Evolutionary conservation across 2,888 invertebrate genomes (phyloP), one percentile per base, ranked within the genome.

Genomic region (Belgica antarctica): DNA sequence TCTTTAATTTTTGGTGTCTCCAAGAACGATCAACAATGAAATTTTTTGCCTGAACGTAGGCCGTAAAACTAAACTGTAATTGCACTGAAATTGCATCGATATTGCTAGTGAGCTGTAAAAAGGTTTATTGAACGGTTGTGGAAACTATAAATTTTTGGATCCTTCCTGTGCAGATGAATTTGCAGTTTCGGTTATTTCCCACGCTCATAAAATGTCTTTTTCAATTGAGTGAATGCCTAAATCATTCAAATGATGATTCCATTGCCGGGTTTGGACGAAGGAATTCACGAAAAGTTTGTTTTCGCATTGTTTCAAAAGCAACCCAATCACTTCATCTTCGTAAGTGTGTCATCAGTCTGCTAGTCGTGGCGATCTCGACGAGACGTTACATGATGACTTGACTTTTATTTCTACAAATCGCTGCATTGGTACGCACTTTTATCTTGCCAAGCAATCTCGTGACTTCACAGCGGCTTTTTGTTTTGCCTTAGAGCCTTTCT

Each of bases 361-460:
- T n/a, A n/a, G n/a, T n/a, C n/a, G n/a, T n/a, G 5, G 41, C 41
- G 41, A 41, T 41, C 41, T 41, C 41, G 41, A 15, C 41, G 41
- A 41, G n/a, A n/a, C 41, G 15, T 41, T 41, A 41, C 41, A 15
- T 41, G 41, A 31, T 31, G 31, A 7, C 5, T n/a, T 41, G 41
- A 41, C 41, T 41, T 41, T 41, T 41, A 41, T 15, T 41, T 41
- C n/a, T n/a, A 41, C 41, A 41, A 41, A 41, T 41, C n/a, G 15
- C 15, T 41, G 41, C 41, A 41, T n/a, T n/a, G 41, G n/a, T 12
- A 41, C 41, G 41, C 41, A 41, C n/a, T 41, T 41, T 41, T 41
- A 41, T 41, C 41, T 41, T 41, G n/a, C n/a, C n/a, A 41, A 41
- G 15, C 15, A 15, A 41, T 41, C 41, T 41, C 41, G 41, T 41